These are phyloP conservation scores for Paralichthys olivaceus DNA, from an alignment of 2,113 vertebrate species.

Conservation along the genomic window DNA sequence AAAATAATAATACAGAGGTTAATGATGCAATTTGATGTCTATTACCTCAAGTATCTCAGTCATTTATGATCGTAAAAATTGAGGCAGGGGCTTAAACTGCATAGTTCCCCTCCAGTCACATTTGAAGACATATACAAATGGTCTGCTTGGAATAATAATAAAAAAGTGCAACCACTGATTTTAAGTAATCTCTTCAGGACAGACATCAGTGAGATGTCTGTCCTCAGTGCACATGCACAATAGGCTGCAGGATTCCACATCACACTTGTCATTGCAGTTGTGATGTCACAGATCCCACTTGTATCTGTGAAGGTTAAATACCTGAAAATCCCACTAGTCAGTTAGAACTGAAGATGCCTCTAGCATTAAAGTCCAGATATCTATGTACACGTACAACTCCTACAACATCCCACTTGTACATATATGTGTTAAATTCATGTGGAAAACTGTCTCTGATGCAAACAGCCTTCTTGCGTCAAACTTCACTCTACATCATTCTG, in stretches of 20 bases:
- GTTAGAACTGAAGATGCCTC: no score
- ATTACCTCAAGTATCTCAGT: constrained; percentile 10
- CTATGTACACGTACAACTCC: no score
- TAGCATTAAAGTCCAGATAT: background rate
- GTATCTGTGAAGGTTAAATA: no score
- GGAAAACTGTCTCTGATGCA: no score
- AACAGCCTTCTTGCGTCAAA: no score
- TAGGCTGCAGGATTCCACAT: background rate
- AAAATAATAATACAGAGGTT: constrained; percentile 20
- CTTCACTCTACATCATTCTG: no score
- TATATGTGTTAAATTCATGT: no score
- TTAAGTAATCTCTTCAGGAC: background rate
- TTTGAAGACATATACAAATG: background rate
- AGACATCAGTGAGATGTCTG: background rate
- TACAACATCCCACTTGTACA: no score
- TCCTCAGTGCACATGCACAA: background rate
- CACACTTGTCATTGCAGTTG: background rate
- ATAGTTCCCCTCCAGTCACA: background rate
- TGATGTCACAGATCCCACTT: no score
- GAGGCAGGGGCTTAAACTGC: background rate
- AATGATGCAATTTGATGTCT: constrained; percentile 37
- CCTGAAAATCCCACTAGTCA: no score
- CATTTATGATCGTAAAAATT: constrained; percentile 24
- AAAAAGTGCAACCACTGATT: background rate
- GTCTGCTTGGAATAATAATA: background rate